Base-by-base conservation (phyloP, 2,888 invertebrate genomes). In the Urechis unicinctus region DNA sequence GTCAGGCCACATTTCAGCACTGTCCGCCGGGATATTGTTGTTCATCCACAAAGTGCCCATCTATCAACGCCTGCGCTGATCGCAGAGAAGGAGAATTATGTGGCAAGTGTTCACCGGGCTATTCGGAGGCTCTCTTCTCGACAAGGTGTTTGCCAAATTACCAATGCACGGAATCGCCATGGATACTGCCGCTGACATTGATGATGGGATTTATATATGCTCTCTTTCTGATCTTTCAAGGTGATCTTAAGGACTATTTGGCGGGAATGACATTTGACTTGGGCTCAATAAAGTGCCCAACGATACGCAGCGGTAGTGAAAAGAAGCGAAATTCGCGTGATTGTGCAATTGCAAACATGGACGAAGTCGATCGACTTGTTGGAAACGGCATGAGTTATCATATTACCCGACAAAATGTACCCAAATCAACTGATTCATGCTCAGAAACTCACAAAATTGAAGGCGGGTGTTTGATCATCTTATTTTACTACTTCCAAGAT, bases 401-500 rank as follows among this genome's bases (percentile, higher is more conserved):
- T n/a, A n/a, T n/a, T n/a, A n/a, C n/a, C n/a, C n/a, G n/a, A n/a
- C n/a, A n/a, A n/a, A n/a, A n/a, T n/a, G n/a, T n/a, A n/a, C n/a
- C n/a, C n/a, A n/a, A n/a, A n/a, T 36, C 36, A 13, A 36, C 36
- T 9, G 36, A 36, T 36, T 9, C 17, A 9, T 17, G 9, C 9
- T n/a, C 24, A 22, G 49, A 53, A 3, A 29, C 30, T 17, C 22
- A 5, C 5, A 50, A 49, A 28, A 41, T 28, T 22, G 48, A 41
- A 2, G 36, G 26, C 6, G 53, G 49, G 6, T 57, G 36, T 36
- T 22, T 59, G 3, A 54, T 59, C 28, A 57, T 59, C 22, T 25
- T 59, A 22, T 59, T 56, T 22, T 59, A 57, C 28, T 59, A 59
- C 47, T 56, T 59, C 48, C 59, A 59, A 41, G 59, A 59, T 54